Base-by-base conservation (phyloP, 2,113 vertebrate genomes). In the Daphoenositta chrysoptera region DNA sequence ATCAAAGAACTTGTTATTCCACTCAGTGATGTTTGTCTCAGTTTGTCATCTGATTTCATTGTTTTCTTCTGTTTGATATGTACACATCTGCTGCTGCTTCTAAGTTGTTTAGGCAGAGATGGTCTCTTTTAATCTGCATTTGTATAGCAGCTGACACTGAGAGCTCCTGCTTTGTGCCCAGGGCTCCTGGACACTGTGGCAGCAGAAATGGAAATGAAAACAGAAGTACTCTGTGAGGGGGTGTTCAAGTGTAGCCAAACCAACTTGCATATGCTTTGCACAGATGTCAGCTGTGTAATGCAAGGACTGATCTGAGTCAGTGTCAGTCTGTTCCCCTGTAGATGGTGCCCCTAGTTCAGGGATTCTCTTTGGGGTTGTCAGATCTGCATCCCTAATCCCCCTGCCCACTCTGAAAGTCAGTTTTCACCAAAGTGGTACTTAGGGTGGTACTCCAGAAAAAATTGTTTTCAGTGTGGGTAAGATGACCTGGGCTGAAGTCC, bases 291-390 rank as follows among this genome's bases (percentile, higher is more conserved):
- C 90, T 81, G 5, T 57, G 50, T 45, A 94, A 47, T 5, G 7
- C 6, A 39, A 40, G 81, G 86, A 89, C 40, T 53, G 45, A 78
- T 70, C 64, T 61, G 77, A 96, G 71, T 44, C 87, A 77, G 73
- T 71, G 47, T 94, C 75, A 51, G 85, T 31, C 76, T 92, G 50
- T 94, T 96, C 91, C 94, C 95, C 95, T 97, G 96, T 95, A 96
- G 94, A 96, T 96, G 96, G 96, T 97, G 96, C 94, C 92, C 57
- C 89, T 83, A 80, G 64, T 96, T 93, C 90, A 95, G 77, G 56
- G 86, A 90, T 96, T 90, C 28, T 90, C 45, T 92, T 94, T 93
- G 42, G 39, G 90, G 79, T 80, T 89, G 48, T 47, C 60, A 84
- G 1, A 7, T 69, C 65, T 64, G 31, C 71, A 83, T 92, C 40